Conservation (phyloP, 2,797 vertebrate genomes). For the Manis crassicaudata region DNA sequence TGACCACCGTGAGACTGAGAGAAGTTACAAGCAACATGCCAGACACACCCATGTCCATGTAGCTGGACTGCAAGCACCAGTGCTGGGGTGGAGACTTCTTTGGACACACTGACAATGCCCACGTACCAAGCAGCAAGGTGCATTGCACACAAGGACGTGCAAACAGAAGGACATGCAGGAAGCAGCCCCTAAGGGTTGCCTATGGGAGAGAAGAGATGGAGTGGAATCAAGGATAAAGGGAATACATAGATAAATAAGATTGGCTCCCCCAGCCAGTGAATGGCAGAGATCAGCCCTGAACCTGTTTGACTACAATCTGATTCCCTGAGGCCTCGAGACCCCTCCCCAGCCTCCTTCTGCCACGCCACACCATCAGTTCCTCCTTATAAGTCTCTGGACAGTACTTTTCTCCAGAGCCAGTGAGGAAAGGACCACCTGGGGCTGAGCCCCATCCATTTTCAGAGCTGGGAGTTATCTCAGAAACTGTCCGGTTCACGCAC, state of each 20-base stretch:
- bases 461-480: not conserved
- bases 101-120: not conserved
- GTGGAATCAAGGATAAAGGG: not conserved
- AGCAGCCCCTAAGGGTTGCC: not conserved
- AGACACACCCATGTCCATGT: rapidly evolving
- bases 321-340: not conserved
- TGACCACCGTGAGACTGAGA: not conserved
- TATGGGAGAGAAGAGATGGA: not conserved
- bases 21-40: not conserved
- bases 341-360: not conserved
- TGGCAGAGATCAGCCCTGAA: rapidly evolving
- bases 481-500: not conserved
- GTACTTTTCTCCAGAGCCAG: not conserved
- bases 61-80: not conserved
- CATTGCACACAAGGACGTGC: rapidly evolving
- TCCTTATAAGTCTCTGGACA: not conserved
- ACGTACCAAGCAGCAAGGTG: not conserved
- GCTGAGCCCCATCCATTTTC: not conserved
- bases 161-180: rapidly evolving
- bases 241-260: rapidly evolving
- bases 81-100: not conserved
- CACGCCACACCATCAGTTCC: too few species aligned
- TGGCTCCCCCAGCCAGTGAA: not conserved
- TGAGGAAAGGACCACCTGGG: rapidly evolving
- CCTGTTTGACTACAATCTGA: not conserved